Evolutionary conservation across 2,888 invertebrate genomes (phyloP), one percentile per base, ranked within the genome.

Genomic region (Noctuana brunneofusca): DNA sequence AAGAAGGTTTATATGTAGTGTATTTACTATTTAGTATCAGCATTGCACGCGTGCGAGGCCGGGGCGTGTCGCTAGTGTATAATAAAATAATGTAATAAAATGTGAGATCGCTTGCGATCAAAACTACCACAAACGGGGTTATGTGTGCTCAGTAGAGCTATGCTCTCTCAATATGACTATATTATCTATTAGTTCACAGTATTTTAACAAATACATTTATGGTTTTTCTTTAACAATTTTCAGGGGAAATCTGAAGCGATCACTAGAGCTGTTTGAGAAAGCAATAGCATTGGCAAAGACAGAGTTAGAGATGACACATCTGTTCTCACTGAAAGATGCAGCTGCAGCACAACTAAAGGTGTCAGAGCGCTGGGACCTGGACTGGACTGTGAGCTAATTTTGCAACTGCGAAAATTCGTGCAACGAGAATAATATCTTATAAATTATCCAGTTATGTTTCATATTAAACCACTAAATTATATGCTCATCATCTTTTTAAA

Each of bases 311-410:
- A 94, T 98, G 94, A 94, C 96, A 27, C 98, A 98, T 83, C 92
- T 98, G 77, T 98, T 96, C 83, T 96, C 98, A 1, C 87, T 99
- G 69, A 94, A 96, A 75, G 96, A 98, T 86, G 98, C 98, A 16
- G 97, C 98, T 9, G 94, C 95, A 70, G 97, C 98, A 27, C 98
- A 99, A 87, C 89, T 96, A 56, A 96, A 95, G 81, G 96, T 97
- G 46, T 95, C 96, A 0, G 93, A 95, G 70, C 95, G 94, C 81
- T 92, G 97, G 87, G 96, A 96, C 65, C 87, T 94, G 24, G 93
- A 94, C 73, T 90, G 90, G 91, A 89, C 90, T 46, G 88, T 88
- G 69, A 91, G 89, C 84, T 91, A 90, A 83, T 80, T 76, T 68
- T 66, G 65, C 71, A 70, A 65, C 66, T 68, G 3, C 16, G 50